phyloP scores from a whole-genome alignment of 1,140 invertebrate species.

The Drosophila arizonae region DNA sequence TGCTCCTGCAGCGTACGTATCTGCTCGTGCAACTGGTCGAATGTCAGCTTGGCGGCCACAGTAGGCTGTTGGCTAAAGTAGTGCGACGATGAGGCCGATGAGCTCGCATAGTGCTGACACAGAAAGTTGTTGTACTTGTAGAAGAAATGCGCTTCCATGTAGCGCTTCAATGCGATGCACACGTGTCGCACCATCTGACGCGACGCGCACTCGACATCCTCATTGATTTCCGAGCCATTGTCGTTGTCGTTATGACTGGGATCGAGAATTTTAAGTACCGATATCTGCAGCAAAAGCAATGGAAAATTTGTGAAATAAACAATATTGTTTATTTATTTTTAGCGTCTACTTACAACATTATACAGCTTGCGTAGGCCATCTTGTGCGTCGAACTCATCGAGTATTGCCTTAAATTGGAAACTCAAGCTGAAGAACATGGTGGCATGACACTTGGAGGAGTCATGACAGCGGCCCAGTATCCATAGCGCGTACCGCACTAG shows the following conservation, averaged over 20 bases:
- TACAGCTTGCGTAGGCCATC: slow-evolving; percentile 96
- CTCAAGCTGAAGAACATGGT: slow-evolving; percentile 98
- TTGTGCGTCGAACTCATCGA: slow-evolving; percentile 96
- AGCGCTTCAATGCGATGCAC: slow-evolving; percentile 94
- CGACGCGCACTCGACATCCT: slow-evolving; percentile 96
- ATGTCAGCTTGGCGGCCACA: slow-evolving; percentile 83
- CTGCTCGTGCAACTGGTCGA: slow-evolving; percentile 92
- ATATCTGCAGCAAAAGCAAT: slow-evolving; percentile 85
- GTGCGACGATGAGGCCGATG: slow-evolving; percentile 47
- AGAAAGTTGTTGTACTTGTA: slow-evolving; percentile 92
- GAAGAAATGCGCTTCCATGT: slow-evolving; percentile 95
- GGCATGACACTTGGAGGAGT: slow-evolving; percentile 97
- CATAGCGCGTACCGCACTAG: slow-evolving; percentile 94
- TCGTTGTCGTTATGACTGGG: slow-evolving; percentile 89
- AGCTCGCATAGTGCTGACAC: slow-evolving; percentile 82
- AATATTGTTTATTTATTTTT: not conserved
- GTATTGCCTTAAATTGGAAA: slow-evolving; percentile 94
- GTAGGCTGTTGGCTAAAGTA: slow-evolving; percentile 64
- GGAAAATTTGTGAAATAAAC: not conserved
- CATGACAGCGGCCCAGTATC: slow-evolving; percentile 97
- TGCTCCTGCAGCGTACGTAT: slow-evolving; percentile 91
- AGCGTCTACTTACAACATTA: slow-evolving; percentile 89
- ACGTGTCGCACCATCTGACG: slow-evolving; percentile 97
- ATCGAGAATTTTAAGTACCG: slow-evolving; percentile 85
- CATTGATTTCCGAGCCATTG: slow-evolving; percentile 86